Evolutionary conservation across 2,113 vertebrate genomes (phyloP).

Genomic region (Alethe castanea): DNA sequence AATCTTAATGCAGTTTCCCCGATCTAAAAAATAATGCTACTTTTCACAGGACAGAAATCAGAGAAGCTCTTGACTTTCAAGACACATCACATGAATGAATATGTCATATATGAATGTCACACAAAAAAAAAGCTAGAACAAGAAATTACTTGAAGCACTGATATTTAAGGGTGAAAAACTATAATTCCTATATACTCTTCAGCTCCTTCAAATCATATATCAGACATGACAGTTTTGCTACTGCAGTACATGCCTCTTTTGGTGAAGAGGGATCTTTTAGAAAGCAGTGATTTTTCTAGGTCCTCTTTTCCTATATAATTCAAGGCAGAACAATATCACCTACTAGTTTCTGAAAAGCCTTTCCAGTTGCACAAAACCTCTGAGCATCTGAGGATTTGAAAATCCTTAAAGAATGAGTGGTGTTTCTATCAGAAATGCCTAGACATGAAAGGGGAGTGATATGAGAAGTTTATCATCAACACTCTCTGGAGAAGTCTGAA

Average conservation of each 20-base stretch:
- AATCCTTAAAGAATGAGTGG: background rate
- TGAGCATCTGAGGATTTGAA: background rate
- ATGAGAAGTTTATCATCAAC: background rate
- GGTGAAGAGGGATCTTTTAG: background rate
- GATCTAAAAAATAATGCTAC: background rate
- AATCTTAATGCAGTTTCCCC: background rate
- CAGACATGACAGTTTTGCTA: background rate
- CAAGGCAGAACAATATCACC: background rate
- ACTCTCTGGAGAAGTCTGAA: background rate
- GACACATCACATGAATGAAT: background rate
- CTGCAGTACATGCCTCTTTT: background rate
- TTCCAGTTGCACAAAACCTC: background rate
- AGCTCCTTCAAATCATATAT: background rate
- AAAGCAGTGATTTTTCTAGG: background rate
- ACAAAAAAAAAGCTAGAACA: background rate
- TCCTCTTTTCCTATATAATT: background rate
- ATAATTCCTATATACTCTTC: background rate
- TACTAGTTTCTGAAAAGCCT: background rate
- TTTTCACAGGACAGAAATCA: background rate
- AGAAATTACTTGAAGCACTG: background rate
- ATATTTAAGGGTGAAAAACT: background rate
- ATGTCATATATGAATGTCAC: background rate
- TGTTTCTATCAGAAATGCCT: background rate
- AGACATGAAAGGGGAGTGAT: background rate
- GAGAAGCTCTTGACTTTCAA: background rate